These are phyloP conservation scores for Lasiurus cinereus DNA, from an alignment of 2,113 vertebrate species.

Conservation along the genomic window DNA sequence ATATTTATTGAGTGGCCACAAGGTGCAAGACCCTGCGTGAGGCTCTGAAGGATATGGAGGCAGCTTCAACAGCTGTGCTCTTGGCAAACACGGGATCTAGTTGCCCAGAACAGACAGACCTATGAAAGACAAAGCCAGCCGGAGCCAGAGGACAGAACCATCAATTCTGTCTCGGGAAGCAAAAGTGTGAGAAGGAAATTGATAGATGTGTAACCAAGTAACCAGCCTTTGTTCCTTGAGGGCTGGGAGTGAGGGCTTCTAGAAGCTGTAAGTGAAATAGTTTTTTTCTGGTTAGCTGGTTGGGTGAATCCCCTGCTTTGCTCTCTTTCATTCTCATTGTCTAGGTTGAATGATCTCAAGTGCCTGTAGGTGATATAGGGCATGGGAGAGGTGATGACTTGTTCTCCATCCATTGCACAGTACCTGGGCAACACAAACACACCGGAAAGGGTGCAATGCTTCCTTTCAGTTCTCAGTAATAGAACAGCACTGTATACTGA, in stretches of 20 bases:
- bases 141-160: background rate
- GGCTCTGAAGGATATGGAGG: background rate
- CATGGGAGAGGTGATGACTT: background rate
- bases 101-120: background rate
- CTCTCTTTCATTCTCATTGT: background rate
- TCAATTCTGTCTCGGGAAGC: background rate
- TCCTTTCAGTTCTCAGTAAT: background rate
- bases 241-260: background rate
- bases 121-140: background rate
- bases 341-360: rapidly evolving
- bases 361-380: background rate
- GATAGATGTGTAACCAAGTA: background rate
- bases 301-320: background rate
- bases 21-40: background rate
- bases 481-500: background rate
- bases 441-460: background rate
- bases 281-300: background rate
- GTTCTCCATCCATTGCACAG: background rate
- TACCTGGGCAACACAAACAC: background rate
- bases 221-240: background rate
- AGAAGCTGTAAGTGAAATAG: background rate
- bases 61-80: background rate
- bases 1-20: slow-evolving; percentile 23
- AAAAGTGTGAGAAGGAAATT: background rate
- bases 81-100: background rate